Evolutionary conservation across 2,888 invertebrate species (phyloP).

Genomic region (Sycophila texana): DNA sequence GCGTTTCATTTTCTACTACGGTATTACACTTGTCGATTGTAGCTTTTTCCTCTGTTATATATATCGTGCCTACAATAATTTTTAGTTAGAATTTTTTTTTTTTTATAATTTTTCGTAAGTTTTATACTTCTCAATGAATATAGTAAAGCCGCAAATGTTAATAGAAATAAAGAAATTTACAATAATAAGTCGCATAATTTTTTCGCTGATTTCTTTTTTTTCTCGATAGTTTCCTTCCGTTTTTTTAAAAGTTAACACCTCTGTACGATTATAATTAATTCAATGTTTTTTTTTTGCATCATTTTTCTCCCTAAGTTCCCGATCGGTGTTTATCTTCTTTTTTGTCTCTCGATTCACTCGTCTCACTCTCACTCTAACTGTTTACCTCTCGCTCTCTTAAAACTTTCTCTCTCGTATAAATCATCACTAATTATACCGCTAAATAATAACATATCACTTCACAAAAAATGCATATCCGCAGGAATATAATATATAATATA

Average conservation of each 20-base stretch:
- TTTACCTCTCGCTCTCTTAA: constrained; percentile 52
- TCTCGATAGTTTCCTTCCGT: constrained; percentile 38
- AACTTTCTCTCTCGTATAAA: constrained; percentile 55
- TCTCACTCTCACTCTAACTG: constrained; percentile 53
- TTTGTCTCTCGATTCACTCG: constrained; percentile 51
- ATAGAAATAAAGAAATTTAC: constrained; percentile 50
- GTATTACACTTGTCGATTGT: constrained; percentile 52
- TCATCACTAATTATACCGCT: constrained; percentile 68
- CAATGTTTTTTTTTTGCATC: constrained; percentile 56
- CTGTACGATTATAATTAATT: constrained; percentile 37
- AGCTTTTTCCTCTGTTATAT: constrained; percentile 42
- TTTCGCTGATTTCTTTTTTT: constrained; percentile 47
- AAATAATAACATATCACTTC: constrained; percentile 81
- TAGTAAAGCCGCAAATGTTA: constrained; percentile 51
- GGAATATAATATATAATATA: constrained; percentile 90
- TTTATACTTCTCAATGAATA: constrained; percentile 17
- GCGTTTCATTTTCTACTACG: constrained; percentile 20
- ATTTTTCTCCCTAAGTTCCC: constrained; percentile 54
- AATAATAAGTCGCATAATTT: constrained; percentile 51
- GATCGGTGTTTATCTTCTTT: constrained; percentile 52
- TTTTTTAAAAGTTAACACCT: constrained; percentile 48
- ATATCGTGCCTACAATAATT: constrained; percentile 54
- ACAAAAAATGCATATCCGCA: constrained; percentile 87
- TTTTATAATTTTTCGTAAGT: constrained; percentile 27
- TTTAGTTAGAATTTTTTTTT: constrained; percentile 47